phyloP scores from a whole-genome alignment of 2,797 vertebrate genomes.

The Platyrinchus mystaceus region DNA sequence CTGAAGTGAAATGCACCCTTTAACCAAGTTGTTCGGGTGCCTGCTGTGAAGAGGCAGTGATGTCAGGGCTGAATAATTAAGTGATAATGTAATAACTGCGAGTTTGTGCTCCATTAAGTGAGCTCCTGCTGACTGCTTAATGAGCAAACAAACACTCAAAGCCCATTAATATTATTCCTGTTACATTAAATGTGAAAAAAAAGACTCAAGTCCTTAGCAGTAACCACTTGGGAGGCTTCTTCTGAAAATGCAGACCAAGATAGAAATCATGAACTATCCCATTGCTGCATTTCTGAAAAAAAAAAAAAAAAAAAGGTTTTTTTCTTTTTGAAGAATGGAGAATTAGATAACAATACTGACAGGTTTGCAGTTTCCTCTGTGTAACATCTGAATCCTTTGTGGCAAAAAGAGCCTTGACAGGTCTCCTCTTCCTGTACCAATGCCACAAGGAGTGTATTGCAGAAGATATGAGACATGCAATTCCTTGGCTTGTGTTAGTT shows the following conservation, averaged over 20 bases:
- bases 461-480: background rate
- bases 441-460: accelerated
- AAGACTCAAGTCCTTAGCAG: background rate
- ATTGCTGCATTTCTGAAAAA: background rate
- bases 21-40: background rate
- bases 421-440: background rate
- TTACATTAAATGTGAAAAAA: background rate
- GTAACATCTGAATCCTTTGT: background rate
- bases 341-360: background rate
- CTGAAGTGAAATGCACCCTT: background rate
- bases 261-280: background rate
- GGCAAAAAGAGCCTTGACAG: background rate
- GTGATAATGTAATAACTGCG: conserved; percentile 53
- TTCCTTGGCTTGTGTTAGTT: background rate
- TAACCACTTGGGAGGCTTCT: background rate
- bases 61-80: conserved; percentile 56
- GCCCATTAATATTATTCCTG: conserved; percentile 12
- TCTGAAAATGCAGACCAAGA: background rate
- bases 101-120: conserved; percentile 46
- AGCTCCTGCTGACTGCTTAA: conserved; percentile 57
- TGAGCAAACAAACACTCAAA: conserved; percentile 47
- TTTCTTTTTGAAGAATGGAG: background rate
- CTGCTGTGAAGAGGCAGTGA: conserved; percentile 47
- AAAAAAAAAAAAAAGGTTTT: background rate
- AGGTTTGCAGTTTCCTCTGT: background rate